Evolutionary conservation across 2,888 invertebrate species (phyloP).

Genomic region (Sminthurinus aureus): DNA sequence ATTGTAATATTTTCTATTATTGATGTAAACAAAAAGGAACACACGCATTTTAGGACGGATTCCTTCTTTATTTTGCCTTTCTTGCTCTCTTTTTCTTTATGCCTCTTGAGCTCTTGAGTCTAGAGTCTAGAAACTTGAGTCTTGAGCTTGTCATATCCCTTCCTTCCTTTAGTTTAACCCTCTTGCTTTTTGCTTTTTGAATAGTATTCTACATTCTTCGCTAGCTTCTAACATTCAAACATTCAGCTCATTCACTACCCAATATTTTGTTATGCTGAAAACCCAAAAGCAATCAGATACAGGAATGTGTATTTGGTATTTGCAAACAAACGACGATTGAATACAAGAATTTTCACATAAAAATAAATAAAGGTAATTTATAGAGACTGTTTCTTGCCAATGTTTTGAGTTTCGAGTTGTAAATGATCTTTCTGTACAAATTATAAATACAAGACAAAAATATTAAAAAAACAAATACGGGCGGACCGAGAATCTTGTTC

Average conservation of each 20-base stretch:
- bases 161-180: too few species aligned
- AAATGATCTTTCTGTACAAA: not conserved
- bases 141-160: too few species aligned
- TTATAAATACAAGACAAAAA: too few species aligned
- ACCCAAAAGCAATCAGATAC: not conserved
- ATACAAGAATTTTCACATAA: not conserved
- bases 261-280: too few species aligned
- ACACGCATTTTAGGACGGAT: not conserved
- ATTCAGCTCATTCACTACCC: too few species aligned
- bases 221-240: too few species aligned
- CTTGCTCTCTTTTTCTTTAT: not conserved
- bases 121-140: too few species aligned
- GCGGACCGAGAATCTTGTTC: not conserved
- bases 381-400: not conserved
- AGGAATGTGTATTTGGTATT: not conserved
- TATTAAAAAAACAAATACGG: not conserved
- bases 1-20: not conserved
- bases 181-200: too few species aligned
- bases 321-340: not conserved
- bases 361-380: not conserved
- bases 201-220: too few species aligned
- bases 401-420: not conserved
- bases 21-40: not conserved
- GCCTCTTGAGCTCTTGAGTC: too few species aligned
- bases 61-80: not conserved